Conservation (phyloP, 2,113 vertebrate genomes). For the Prunella fulvescens region DNA sequence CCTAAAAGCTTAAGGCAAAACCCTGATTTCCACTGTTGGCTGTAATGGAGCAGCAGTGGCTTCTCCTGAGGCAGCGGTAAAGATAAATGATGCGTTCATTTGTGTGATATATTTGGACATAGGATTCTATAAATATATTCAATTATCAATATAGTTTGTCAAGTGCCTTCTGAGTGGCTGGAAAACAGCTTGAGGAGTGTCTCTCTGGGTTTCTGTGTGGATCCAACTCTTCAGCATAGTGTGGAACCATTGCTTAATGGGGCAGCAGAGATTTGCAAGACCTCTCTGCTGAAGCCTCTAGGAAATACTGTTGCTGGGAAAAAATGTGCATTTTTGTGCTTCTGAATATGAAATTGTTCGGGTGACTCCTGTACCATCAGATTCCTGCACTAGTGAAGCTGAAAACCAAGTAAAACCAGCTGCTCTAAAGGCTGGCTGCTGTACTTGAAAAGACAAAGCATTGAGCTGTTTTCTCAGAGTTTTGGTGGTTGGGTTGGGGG, state of each 20-base stretch:
- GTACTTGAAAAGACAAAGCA: background rate
- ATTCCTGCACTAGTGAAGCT: background rate
- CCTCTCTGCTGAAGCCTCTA: background rate
- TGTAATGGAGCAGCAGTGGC: background rate
- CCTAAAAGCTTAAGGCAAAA: background rate
- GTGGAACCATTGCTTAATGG: background rate
- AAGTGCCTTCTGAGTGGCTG: background rate
- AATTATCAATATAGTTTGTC: background rate
- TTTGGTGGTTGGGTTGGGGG: background rate
- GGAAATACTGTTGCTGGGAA: background rate
- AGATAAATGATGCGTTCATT: background rate
- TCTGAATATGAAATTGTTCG: background rate
- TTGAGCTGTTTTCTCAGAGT: background rate
- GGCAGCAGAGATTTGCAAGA: background rate
- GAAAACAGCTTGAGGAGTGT: background rate
- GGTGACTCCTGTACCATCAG: background rate
- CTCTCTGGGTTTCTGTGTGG: background rate
- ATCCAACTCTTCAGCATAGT: rapidly evolving
- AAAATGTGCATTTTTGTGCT: background rate
- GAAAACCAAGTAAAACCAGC: background rate
- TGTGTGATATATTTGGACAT: background rate
- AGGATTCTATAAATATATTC: background rate
- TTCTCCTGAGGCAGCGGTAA: background rate
- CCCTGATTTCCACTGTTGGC: rapidly evolving
- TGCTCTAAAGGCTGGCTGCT: background rate